Percentiles rank a stretch among this genome's conserved stretches.
These are phyloP conservation scores for Pseudotriccus pelzelni DNA, from an alignment of 2,797 vertebrate species.

Conservation along the genomic window DNA sequence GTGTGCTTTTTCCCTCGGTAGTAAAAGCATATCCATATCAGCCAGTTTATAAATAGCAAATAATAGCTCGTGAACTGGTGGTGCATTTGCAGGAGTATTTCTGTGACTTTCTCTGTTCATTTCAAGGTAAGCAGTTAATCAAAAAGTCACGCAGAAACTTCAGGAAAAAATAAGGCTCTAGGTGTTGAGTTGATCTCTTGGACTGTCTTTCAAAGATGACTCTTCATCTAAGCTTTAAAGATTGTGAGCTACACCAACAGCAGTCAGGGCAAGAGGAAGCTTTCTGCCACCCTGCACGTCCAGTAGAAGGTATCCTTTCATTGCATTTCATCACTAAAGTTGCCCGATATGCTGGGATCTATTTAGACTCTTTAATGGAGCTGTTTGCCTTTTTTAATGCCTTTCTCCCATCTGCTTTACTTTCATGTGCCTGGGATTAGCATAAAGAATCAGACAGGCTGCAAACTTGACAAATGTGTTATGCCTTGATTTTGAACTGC, in stretches of 20 bases:
- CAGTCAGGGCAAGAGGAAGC: neutral
- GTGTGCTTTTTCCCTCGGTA: slow-evolving; percentile 6
- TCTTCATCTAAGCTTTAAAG: neutral
- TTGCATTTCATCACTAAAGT: slow-evolving; percentile 41
- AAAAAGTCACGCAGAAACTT: slow-evolving; percentile 44
- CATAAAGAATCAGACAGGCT: slow-evolving; percentile 75
- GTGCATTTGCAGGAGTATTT: slow-evolving; percentile 70
- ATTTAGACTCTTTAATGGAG: slow-evolving; percentile 55
- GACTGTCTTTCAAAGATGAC: neutral
- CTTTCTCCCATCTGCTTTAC: slow-evolving; percentile 74
- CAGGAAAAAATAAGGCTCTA: neutral
- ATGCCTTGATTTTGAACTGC: slow-evolving; percentile 58
- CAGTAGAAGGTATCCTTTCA: neutral
- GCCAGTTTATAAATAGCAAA: slow-evolving; percentile 72
- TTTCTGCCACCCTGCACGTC: neutral
- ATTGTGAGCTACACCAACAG: neutral
- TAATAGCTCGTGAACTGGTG: slow-evolving; percentile 70
- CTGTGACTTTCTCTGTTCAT: slow-evolving; percentile 67
- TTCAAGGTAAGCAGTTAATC: slow-evolving; percentile 52
- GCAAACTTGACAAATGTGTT: slow-evolving; percentile 75
- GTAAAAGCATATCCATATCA: slow-evolving; percentile 56
- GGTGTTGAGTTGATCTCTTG: neutral
- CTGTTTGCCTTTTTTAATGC: slow-evolving; percentile 60
- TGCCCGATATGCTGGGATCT: slow-evolving; percentile 32
- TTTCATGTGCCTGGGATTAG: slow-evolving; percentile 75